phyloP scores from a whole-genome alignment of 2,888 invertebrate genomes.

The Temnothorax ravouxi region DNA sequence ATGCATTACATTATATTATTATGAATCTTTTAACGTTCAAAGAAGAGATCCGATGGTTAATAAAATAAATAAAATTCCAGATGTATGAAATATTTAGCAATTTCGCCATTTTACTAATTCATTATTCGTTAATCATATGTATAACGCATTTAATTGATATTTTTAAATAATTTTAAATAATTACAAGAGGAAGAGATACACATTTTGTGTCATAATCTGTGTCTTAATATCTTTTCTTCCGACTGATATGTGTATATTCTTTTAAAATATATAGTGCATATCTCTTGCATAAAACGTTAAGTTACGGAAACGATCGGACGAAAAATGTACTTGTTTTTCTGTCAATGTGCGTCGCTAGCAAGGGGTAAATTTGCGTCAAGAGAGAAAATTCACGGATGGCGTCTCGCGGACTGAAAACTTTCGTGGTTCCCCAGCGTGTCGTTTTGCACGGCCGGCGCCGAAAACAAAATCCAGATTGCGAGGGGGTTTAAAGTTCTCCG shows the following conservation, averaged over 20 bases:
- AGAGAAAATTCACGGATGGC: constrained; percentile 70
- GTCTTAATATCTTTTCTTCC: background rate
- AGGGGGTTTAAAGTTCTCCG: constrained; percentile 69
- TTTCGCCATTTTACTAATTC: background rate
- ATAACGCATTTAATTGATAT: too few relatives aligned
- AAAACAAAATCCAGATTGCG: constrained; percentile 74
- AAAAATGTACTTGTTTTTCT: constrained; percentile 72
- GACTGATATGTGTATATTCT: background rate
- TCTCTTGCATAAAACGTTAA: constrained; percentile 4
- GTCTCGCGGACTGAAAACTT: constrained; percentile 74
- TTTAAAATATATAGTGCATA: background rate
- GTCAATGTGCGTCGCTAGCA: constrained; percentile 25
- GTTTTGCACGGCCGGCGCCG: constrained; percentile 59
- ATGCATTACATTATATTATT: background rate
- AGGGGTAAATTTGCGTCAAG: constrained; percentile 56
- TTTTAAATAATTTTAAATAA: background rate
- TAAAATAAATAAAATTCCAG: background rate
- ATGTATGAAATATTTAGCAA: background rate
- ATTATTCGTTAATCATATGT: background rate
- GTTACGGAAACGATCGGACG: constrained; percentile 44
- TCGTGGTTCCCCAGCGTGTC: constrained; percentile 61
- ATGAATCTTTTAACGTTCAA: background rate
- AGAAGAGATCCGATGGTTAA: background rate
- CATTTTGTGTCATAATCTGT: background rate
- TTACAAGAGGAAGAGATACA: background rate